Evolutionary conservation across 1,140 invertebrate genomes (phyloP).

Genomic region (Microplitis mediator): DNA sequence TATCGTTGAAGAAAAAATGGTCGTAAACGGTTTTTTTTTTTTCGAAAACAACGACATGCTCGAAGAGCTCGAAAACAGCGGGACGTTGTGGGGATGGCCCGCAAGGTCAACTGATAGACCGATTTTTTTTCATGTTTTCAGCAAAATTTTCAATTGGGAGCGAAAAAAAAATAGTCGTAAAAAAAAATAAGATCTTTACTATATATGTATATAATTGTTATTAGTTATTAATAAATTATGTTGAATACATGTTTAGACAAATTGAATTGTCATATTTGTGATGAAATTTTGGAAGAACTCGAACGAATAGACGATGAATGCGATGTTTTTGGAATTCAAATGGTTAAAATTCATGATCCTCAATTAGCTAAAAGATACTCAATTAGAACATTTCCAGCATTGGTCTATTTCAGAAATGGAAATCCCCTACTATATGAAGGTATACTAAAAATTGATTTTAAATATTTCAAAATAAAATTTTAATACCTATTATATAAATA

Average conservation of each 20-base stretch:
- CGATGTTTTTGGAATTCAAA: constrained; percentile 90
- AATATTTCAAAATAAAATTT: not conserved
- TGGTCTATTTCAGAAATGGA: constrained; percentile 92
- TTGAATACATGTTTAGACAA: constrained; percentile 72
- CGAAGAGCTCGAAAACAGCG: too few relatives aligned
- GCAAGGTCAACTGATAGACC: too few relatives aligned
- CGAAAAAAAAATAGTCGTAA: too few relatives aligned
- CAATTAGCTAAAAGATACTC: constrained; percentile 90
- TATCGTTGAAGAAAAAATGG: too few relatives aligned
- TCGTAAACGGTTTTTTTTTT: too few relatives aligned
- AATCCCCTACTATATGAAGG: constrained; percentile 91
- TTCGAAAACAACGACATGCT: too few relatives aligned
- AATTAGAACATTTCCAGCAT: constrained; percentile 92
- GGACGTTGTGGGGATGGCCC: too few relatives aligned
- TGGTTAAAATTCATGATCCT: constrained; percentile 93
- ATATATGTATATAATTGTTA: too few relatives aligned
- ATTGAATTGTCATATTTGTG: constrained; percentile 90
- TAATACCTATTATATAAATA: not conserved
- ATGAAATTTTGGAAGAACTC: constrained; percentile 86
- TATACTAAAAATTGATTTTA: constrained; percentile 30
- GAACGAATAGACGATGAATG: constrained; percentile 93
- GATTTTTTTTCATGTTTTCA: too few relatives aligned
- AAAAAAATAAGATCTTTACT: too few relatives aligned
- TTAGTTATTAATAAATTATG: not conserved
- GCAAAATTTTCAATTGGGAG: too few relatives aligned